A percentile compares a stretch with the other conserved stretches of the same genome.
Evolutionary conservation across 2,797 vertebrate species (phyloP).

Genomic region (Halcyon smyrnensis): DNA sequence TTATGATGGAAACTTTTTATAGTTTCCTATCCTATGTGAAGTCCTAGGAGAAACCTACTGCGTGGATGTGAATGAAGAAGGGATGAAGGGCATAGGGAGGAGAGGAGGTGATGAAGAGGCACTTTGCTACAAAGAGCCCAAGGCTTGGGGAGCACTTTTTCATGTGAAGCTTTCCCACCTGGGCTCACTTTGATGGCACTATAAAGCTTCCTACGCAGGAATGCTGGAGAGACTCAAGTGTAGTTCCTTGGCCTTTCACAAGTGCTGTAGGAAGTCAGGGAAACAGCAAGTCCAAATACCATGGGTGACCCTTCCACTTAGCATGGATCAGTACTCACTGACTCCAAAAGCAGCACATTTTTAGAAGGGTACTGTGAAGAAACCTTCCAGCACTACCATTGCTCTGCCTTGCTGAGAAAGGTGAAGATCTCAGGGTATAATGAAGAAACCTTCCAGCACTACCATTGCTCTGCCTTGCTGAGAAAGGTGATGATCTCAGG

Average conservation of each 20-base stretch:
- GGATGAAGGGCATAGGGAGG: background rate
- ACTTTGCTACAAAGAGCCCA: background rate
- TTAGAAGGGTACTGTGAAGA: background rate
- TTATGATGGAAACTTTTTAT: background rate
- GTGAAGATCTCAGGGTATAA: too few relatives aligned
- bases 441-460: background rate
- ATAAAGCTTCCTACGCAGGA: background rate
- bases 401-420: background rate
- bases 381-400: background rate
- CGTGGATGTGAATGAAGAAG: accelerated
- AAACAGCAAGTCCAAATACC: background rate
- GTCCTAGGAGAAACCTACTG: background rate
- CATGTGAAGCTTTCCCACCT: background rate
- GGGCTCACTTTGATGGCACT: background rate
- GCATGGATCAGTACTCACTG: too few relatives aligned
- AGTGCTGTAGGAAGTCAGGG: background rate
- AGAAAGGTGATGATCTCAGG: background rate
- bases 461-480: background rate
- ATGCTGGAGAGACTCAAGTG: background rate
- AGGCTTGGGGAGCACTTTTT: background rate
- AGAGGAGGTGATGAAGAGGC: background rate
- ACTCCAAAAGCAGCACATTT: background rate
- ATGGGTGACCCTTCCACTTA: background rate
- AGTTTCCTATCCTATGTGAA: background rate
- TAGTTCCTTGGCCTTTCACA: background rate